Evolutionary conservation across 1,140 invertebrate species (phyloP).

Genomic region (Riptortus pedestris): DNA sequence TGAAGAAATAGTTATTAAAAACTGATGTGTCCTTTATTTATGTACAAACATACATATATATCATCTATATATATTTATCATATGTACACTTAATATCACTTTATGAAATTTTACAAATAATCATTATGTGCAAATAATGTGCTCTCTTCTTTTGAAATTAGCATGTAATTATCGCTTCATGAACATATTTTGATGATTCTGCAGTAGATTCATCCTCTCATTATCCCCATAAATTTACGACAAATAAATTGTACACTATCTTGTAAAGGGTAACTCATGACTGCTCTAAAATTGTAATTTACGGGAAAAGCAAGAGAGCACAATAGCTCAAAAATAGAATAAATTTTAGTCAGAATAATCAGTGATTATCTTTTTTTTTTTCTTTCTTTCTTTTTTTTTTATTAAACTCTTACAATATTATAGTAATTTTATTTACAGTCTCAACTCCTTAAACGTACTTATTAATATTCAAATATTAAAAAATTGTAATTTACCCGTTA

Average conservation of each 20-base stretch:
- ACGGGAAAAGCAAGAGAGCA: conserved; percentile 3
- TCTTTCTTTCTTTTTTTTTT: not conserved
- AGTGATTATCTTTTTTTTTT: too few species aligned
- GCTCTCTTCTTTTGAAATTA: not conserved
- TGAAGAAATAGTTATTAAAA: too few species aligned
- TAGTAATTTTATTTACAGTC: conserved; percentile 15
- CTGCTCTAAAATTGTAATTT: too few species aligned
- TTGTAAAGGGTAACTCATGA: too few species aligned
- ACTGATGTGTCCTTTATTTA: conserved; percentile 34
- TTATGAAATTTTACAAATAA: conserved; percentile 18
- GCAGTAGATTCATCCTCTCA: too few species aligned
- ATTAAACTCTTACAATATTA: conserved; percentile 7
- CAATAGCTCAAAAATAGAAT: conserved; percentile 1
- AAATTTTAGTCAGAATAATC: conserved; percentile 1
- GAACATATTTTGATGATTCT: too few species aligned
- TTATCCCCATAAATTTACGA: too few species aligned
- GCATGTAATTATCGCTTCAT: too few species aligned
- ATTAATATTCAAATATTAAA: conserved; percentile 18
- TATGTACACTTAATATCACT: conserved; percentile 26
- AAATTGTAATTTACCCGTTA: conserved; percentile 17
- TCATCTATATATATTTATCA: conserved; percentile 30
- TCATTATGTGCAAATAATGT: conserved; percentile 10
- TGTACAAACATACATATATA: conserved; percentile 41
- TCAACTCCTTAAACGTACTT: conserved; percentile 11
- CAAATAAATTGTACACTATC: too few species aligned